Conservation (phyloP, 1,140 invertebrate genomes). For the Drosophila bipectinata region DNA sequence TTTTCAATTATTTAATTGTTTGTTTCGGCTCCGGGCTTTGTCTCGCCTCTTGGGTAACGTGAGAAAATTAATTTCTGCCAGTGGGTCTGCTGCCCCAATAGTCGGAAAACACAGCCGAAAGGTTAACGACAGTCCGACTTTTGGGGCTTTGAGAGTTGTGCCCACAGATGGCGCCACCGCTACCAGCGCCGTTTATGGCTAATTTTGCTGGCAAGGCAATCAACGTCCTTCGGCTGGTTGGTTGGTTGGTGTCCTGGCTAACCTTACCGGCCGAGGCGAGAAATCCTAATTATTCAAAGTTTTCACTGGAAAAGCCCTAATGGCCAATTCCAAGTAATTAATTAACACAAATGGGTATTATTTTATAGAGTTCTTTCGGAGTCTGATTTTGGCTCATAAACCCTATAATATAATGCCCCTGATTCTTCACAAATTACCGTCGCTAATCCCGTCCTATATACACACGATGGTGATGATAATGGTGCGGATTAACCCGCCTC, state of each 20-base stretch:
- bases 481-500: slow-evolving; percentile 9
- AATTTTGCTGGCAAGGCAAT: slow-evolving; percentile 53
- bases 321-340: too few relatives aligned
- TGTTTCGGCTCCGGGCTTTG: slow-evolving; percentile 18
- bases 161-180: slow-evolving; percentile 59
- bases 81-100: not conserved
- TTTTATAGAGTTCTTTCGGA: not conserved
- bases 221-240: slow-evolving; percentile 11
- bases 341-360: too few relatives aligned
- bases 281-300: slow-evolving; percentile 29
- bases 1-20: slow-evolving; percentile 76
- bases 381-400: not conserved
- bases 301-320: not conserved
- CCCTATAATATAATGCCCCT: too few relatives aligned
- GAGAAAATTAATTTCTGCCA: slow-evolving; percentile 61
- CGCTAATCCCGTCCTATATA: not conserved
- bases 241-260: slow-evolving; percentile 66
- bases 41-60: slow-evolving; percentile 47
- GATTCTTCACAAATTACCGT: not conserved
- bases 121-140: slow-evolving; percentile 14
- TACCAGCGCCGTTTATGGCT: slow-evolving; percentile 59
- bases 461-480: slow-evolving; percentile 1
- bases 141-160: not conserved
- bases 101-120: not conserved
- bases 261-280: not conserved